Conservation (phyloP, 2,888 invertebrate species). For the Pollenia amentaria region DNA sequence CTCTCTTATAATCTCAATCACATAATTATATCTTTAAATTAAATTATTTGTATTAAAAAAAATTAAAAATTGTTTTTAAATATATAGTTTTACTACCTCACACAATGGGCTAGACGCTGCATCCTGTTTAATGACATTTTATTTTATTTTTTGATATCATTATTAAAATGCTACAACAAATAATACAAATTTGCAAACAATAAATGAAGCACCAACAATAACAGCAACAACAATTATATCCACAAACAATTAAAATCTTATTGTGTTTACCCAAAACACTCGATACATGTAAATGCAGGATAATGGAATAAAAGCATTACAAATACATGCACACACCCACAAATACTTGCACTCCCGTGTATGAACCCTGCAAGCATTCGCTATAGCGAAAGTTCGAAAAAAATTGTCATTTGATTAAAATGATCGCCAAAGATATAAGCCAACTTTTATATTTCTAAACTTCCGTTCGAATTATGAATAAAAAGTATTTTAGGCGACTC, state of each 20-base stretch:
- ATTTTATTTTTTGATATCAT: conserved; percentile 43
- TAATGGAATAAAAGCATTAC: conserved; percentile 44
- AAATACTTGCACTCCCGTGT: background rate
- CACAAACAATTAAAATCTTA: conserved; percentile 67
- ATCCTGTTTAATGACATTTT: conserved; percentile 46
- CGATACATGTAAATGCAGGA: conserved; percentile 35
- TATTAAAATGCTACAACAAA: conserved; percentile 52
- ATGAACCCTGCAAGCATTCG: too few species aligned
- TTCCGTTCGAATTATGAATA: too few species aligned
- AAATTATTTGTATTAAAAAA: too few species aligned
- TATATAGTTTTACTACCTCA: conserved; percentile 1
- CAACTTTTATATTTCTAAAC: too few species aligned
- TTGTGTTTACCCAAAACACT: conserved; percentile 61
- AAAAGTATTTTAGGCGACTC: too few species aligned
- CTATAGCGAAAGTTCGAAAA: too few species aligned
- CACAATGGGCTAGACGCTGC: conserved; percentile 34
- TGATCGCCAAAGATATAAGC: too few species aligned
- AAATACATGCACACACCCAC: background rate
- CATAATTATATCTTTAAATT: too few species aligned
- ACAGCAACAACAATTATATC: conserved; percentile 35
- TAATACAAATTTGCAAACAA: conserved; percentile 56
- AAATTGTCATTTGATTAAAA: too few species aligned
- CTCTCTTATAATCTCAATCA: too few species aligned
- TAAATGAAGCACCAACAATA: conserved; percentile 46
- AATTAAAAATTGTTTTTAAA: background rate